These are phyloP conservation scores for Anoplius nigerrimus DNA, from an alignment of 2,888 invertebrate genomes.

Conservation along the genomic window DNA sequence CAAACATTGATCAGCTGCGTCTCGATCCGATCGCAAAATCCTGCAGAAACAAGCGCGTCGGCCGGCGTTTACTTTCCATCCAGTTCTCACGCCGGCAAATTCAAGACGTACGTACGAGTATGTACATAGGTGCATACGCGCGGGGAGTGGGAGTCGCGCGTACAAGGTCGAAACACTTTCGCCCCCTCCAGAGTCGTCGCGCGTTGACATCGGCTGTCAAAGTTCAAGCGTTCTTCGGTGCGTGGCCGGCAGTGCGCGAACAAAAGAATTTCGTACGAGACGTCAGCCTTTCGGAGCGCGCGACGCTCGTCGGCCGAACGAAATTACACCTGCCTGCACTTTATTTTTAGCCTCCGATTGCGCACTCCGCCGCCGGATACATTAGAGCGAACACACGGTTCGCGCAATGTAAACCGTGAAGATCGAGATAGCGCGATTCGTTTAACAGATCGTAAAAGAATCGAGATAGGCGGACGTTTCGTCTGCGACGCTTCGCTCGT, in stretches of 20 bases:
- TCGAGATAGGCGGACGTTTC: too few relatives aligned
- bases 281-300: too few relatives aligned
- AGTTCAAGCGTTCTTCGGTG: constrained; percentile 14
- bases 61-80: constrained; percentile 12
- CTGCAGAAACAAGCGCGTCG: neutral
- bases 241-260: neutral
- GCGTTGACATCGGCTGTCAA: constrained; percentile 5
- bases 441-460: too few relatives aligned
- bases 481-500: too few relatives aligned
- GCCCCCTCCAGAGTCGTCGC: neutral
- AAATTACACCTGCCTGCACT: too few relatives aligned
- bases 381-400: too few relatives aligned
- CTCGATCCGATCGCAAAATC: constrained; percentile 8
- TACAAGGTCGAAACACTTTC: neutral
- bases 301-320: too few relatives aligned
- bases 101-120: constrained; percentile 13
- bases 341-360: too few relatives aligned
- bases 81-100: constrained; percentile 13
- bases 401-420: too few relatives aligned
- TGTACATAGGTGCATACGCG: neutral
- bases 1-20: constrained; percentile 33
- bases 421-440: too few relatives aligned
- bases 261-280: too few relatives aligned
- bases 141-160: neutral
- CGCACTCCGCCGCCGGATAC: too few relatives aligned